Percentiles rank a stretch among this genome's conserved stretches.
Evolutionary conservation across 2,113 vertebrate genomes (phyloP).

Genomic region (Meles meles): DNA sequence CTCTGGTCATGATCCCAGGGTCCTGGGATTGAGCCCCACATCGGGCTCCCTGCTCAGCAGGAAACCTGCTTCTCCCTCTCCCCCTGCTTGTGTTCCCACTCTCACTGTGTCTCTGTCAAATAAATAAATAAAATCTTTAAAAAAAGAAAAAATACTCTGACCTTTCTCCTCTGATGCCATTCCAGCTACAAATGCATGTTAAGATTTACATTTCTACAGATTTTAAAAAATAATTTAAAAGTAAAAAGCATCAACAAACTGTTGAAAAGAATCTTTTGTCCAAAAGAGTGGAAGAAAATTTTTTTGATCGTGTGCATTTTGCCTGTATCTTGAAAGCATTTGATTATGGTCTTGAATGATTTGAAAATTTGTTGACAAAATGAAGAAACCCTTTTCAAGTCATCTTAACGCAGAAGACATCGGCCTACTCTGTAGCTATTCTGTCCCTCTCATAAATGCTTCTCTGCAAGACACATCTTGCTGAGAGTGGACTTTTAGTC

Average conservation of each 20-base stretch:
- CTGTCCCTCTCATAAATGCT: not conserved
- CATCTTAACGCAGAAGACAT: not conserved
- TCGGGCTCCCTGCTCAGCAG: no score
- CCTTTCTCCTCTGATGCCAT: not conserved
- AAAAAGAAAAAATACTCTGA: not conserved
- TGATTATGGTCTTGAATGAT: not conserved
- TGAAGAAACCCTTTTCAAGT: not conserved
- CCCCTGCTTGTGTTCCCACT: no score
- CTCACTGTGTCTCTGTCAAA: no score
- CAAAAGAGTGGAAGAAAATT: not conserved
- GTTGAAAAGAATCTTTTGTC: not conserved
- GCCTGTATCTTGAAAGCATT: not conserved
- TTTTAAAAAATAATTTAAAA: not conserved
- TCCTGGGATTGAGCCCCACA: no score
- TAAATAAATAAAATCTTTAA: no score
- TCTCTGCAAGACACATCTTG: not conserved
- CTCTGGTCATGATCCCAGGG: no score
- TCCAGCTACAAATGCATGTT: conserved; percentile 9
- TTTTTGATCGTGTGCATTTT: not conserved
- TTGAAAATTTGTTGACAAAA: conserved; percentile 9
- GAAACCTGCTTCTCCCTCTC: no score
- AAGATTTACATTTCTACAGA: not conserved
- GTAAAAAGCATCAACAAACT: not conserved
- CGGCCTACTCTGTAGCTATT: not conserved
- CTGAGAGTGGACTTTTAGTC: conserved; percentile 9